These are phyloP conservation scores for Tragelaphus oryx DNA, from an alignment of 2,797 vertebrate genomes.

Conservation along the genomic window DNA sequence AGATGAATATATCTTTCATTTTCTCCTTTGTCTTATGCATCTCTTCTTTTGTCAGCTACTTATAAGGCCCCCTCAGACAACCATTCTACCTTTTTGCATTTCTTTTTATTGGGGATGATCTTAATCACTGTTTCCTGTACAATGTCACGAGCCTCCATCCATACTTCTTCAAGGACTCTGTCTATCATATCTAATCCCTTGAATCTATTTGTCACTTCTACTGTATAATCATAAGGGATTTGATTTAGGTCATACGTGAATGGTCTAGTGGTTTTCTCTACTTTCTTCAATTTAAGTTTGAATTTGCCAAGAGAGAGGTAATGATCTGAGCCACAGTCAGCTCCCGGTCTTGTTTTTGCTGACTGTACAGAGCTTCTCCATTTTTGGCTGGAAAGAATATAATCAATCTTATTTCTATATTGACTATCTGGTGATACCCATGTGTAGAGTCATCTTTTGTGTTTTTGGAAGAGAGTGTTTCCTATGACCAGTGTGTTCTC, in stretches of 20 bases:
- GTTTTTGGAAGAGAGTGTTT: background rate
- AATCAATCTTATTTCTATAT: background rate
- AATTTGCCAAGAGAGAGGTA: background rate
- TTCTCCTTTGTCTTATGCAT: background rate
- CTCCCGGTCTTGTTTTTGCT: background rate
- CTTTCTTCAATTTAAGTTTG: background rate
- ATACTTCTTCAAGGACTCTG: background rate
- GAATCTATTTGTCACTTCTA: background rate
- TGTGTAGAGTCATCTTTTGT: background rate
- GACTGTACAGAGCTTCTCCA: background rate
- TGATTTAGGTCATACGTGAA: background rate
- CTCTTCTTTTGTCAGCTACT: background rate
- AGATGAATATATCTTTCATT: background rate
- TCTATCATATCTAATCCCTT: background rate
- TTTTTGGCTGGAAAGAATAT: background rate
- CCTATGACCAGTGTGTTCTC: background rate
- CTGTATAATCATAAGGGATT: background rate
- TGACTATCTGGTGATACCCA: background rate
- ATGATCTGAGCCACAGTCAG: background rate
- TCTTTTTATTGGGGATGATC: background rate
- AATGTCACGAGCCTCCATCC: fast-evolving
- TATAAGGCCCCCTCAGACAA: background rate
- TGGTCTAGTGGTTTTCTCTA: background rate
- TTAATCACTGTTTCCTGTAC: background rate
- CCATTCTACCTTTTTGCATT: background rate